Evolutionary conservation across 2,888 invertebrate species (phyloP).

Genomic region (Melipona bicolor): DNA sequence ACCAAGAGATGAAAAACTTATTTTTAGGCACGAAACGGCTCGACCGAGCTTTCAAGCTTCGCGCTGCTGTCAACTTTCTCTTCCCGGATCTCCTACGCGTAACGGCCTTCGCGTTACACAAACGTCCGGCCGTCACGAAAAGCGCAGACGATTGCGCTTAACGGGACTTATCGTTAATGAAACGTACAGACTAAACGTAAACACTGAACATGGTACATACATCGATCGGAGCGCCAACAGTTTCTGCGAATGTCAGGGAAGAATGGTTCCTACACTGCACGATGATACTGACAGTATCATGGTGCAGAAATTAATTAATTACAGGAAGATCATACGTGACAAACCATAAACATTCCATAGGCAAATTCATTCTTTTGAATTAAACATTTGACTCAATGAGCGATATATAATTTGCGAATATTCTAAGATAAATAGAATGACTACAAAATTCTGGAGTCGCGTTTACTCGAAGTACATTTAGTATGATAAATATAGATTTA

Average conservation of each 20-base stretch:
- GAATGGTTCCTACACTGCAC: not conserved
- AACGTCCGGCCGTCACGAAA: slow-evolving; percentile 52
- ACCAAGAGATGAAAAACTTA: slow-evolving; percentile 23
- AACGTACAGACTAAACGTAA: slow-evolving; percentile 63
- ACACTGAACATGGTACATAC: slow-evolving; percentile 56
- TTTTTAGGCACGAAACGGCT: slow-evolving; percentile 42
- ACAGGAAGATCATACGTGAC: not conserved
- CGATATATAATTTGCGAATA: too few species aligned
- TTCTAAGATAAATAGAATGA: too few species aligned
- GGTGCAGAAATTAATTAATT: not conserved
- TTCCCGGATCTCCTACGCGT: slow-evolving; percentile 7
- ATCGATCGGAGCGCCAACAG: slow-evolving; percentile 51
- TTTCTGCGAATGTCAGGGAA: slow-evolving; percentile 50
- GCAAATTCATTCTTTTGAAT: not conserved
- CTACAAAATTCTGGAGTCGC: too few species aligned
- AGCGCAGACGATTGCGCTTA: slow-evolving; percentile 62
- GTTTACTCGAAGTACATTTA: too few species aligned
- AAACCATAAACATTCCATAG: not conserved
- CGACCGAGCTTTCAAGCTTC: slow-evolving; percentile 25
- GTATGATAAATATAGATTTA: too few species aligned
- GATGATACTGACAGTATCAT: not conserved
- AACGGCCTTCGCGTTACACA: slow-evolving; percentile 34
- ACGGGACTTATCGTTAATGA: slow-evolving; percentile 69
- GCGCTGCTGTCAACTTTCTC: slow-evolving; percentile 19
- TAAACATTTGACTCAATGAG: not conserved